Evolutionary conservation across 2,113 vertebrate genomes (phyloP), one percentile per base, ranked within the genome.

Genomic region (Eleginops maclovinus): DNA sequence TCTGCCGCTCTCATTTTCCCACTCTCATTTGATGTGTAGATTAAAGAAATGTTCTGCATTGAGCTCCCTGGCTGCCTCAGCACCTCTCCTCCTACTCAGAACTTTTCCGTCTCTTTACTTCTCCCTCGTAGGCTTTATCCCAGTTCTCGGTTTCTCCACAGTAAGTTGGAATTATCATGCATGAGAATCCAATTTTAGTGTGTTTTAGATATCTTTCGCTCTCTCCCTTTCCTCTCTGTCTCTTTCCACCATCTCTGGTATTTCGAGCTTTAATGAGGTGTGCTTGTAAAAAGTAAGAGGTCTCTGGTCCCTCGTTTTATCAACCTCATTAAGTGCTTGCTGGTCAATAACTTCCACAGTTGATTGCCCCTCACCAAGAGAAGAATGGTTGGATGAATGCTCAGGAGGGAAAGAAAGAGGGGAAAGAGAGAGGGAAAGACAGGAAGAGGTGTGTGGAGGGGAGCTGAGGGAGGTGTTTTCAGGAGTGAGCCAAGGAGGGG

Each of bases 1-100:
- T 79, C 68, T 79, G 82, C 81, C 31, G 26, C 73, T 81, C 87
- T 89, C 82, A 87, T 89, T 91, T 90, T 59, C 86, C 67, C 62
- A 22, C 65, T 79, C 47, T 77, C 71, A 88, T 92, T 91, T 93
- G 91, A 93, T 90, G 87, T 87, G 71, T 77, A 91, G 91, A 93
- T 93, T 93, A 92, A 87, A 92, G 87, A 73, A 50, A 28, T 50
- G 84, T 61, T 79, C 67, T 58, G 64, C 72, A 70, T 36, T 50
- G 61, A 79, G 82, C 85, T 86, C 83, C 73, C 66, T 44, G 77
- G 54, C 78, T 85, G 80, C 59, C 71, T 85, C 81, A 79, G 81
- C 77, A 75, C 82, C 69, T 85, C 73, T 87, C 63, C 76, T 76
- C 83, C 78, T 59, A 44, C 75, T 85, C 64, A 68, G 19, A 88